Evolutionary conservation across 2,888 invertebrate species (phyloP), one percentile per base, ranked within the genome.

Genomic region (Gryllus longicercus): DNA sequence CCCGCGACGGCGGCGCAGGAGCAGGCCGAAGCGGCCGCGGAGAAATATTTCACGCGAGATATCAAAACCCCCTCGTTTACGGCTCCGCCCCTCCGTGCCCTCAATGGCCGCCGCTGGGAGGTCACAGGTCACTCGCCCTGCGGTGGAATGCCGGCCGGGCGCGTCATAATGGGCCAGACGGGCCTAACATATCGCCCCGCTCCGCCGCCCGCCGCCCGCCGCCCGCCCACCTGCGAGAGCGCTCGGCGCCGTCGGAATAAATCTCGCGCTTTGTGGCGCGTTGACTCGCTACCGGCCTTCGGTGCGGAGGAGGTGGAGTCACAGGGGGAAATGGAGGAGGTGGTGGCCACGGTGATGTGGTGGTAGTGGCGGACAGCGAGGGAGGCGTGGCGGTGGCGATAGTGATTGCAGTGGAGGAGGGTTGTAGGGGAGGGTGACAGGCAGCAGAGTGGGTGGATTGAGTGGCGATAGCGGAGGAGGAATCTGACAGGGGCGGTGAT

Each of bases 1-100:
- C 14, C 10, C 16, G 63, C 63, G n/a, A 14, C 63, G 63, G 63
- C 5, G 63, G 63, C 5, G n/a, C 16, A 14, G 63, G 63, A 38
- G 63, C 16, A 11, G 63, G n/a, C 63, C n/a, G 16, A 10, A 5
- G n/a, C 63, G 14, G 16, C n/a, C 10, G 63, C 63, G 16, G 16
- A 63, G 16, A 63, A 63, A 63, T 63, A 63, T 63, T 63, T 63
- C 63, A 63, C n/a, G 16, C 16, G 63, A 18, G 16, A 63, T 63
- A 63, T 63, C 63, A 63, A 63, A 63, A 63, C 63, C 63, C 63
- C 63, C n/a, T 63, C 63, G 63, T 63, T 63, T 63, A 63, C 63
- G 63, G n/a, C 63, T 1, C n/a, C 63, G n/a, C 14, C 63, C n/a
- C 14, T 0, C 2, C 63, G 63, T 10, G 14, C 3, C 18, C 63